Percentiles rank a stretch among this genome's conserved stretches.
phyloP scores from a whole-genome alignment of 2,797 vertebrate genomes.

The Sebastes aleutianus region DNA sequence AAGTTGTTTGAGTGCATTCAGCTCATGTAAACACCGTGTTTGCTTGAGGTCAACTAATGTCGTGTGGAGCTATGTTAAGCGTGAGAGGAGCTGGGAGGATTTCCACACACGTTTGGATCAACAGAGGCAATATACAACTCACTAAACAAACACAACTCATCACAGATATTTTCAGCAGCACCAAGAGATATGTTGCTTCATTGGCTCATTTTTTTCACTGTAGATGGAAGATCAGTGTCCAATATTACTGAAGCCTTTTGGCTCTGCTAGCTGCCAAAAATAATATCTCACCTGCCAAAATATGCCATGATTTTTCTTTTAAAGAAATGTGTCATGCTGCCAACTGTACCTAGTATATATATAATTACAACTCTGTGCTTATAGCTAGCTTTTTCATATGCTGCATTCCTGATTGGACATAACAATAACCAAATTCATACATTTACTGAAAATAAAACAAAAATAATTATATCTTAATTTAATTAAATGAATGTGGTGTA shows the following conservation, averaged over 20 bases:
- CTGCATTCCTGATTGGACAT: neutral
- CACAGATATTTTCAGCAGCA: slow-evolving; percentile 1
- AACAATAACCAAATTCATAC: neutral
- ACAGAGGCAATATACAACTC: slow-evolving; percentile 22
- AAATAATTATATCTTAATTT: neutral
- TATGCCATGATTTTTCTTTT: neutral
- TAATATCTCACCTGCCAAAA: neutral
- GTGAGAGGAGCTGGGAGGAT: slow-evolving; percentile 25
- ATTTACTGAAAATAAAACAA: neutral
- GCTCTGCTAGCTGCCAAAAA: neutral
- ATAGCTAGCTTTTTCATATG: neutral
- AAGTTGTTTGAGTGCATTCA: slow-evolving; percentile 27
- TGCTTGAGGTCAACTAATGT: slow-evolving; percentile 39
- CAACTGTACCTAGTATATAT: neutral
- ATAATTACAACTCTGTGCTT: neutral
- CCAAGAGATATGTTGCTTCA: neutral
- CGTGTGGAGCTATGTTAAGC: slow-evolving; percentile 15
- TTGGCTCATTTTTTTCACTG: neutral
- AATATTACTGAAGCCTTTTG: neutral
- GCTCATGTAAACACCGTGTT: slow-evolving; percentile 53
- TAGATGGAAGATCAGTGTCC: neutral
- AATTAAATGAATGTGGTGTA: neutral
- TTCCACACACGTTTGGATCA: slow-evolving; percentile 20
- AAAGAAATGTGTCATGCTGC: neutral
- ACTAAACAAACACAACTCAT: slow-evolving; percentile 44